Percentiles rank a stretch among this genome's conserved stretches.
Conservation (phyloP, 2,888 invertebrate genomes). For the Serripes groenlandicus region DNA sequence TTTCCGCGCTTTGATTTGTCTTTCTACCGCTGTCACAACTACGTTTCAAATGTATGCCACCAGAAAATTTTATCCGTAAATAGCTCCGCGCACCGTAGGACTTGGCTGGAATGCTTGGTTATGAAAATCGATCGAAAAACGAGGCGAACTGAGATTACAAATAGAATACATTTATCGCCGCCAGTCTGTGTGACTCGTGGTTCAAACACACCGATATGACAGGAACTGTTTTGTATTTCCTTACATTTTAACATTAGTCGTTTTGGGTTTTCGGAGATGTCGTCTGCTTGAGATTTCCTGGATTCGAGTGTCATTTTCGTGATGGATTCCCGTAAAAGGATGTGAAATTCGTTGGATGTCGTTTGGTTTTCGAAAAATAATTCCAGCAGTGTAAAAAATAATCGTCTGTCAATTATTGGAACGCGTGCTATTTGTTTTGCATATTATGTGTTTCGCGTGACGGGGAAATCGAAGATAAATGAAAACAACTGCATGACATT, state of each 20-base stretch:
- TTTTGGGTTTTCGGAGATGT: neutral
- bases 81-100: constrained; percentile 8
- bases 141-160: constrained; percentile 16
- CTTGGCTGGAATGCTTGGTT: neutral
- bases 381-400: too few relatives aligned
- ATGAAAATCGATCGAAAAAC: constrained; percentile 10
- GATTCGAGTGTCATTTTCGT: neutral
- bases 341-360: too few relatives aligned
- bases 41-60: constrained; percentile 15
- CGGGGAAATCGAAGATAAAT: too few relatives aligned
- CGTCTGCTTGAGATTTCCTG: neutral
- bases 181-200: neutral
- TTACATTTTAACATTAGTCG: neutral
- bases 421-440: too few relatives aligned
- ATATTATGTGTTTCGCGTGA: too few relatives aligned
- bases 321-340: neutral
- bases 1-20: neutral
- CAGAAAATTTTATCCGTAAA: constrained; percentile 15
- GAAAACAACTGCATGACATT: too few relatives aligned
- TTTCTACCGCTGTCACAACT: constrained; percentile 6
- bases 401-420: too few relatives aligned
- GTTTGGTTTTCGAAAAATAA: too few relatives aligned
- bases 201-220: neutral
- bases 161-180: constrained; percentile 7
- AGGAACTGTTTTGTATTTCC: neutral